These are phyloP conservation scores for Epiperipatus broadwayi DNA, from an alignment of 2,888 invertebrate genomes.

Conservation along the genomic window DNA sequence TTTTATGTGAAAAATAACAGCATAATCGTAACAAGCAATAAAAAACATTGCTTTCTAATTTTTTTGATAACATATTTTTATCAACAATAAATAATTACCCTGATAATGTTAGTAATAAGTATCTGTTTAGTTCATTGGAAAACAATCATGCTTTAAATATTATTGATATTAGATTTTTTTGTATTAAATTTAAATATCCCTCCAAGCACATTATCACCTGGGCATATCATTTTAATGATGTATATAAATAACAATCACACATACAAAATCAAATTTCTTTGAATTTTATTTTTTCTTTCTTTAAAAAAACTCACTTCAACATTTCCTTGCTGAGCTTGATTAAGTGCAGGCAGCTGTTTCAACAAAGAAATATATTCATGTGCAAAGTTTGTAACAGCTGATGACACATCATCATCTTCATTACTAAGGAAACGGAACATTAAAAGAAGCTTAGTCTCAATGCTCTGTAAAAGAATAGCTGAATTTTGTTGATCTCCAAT, in stretches of 20 bases:
- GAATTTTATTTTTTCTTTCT: neutral
- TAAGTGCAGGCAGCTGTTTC: constrained; percentile 27
- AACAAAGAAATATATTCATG: constrained; percentile 33
- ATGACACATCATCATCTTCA: constrained; percentile 35
- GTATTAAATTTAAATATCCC: too few relatives aligned
- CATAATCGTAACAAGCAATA: too few relatives aligned
- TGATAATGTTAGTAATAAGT: too few relatives aligned
- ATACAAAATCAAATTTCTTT: constrained; percentile 3
- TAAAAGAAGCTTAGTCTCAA: constrained; percentile 32
- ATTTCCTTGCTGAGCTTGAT: constrained; percentile 26
- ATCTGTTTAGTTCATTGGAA: too few relatives aligned
- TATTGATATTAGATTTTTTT: too few relatives aligned
- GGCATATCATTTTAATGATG: too few relatives aligned
- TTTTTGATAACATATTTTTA: too few relatives aligned
- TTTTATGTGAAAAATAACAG: too few relatives aligned
- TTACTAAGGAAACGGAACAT: constrained; percentile 32
- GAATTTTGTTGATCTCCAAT: constrained; percentile 21
- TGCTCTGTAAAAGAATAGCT: constrained; percentile 20
- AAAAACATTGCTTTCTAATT: too few relatives aligned
- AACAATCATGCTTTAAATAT: too few relatives aligned
- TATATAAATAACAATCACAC: neutral
- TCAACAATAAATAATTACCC: too few relatives aligned
- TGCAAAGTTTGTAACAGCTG: constrained; percentile 32
- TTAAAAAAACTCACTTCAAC: constrained; percentile 22
- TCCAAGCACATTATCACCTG: too few relatives aligned